Evolutionary conservation across 2,797 vertebrate species (phyloP).

Genomic region (Xenopus petersii): DNA sequence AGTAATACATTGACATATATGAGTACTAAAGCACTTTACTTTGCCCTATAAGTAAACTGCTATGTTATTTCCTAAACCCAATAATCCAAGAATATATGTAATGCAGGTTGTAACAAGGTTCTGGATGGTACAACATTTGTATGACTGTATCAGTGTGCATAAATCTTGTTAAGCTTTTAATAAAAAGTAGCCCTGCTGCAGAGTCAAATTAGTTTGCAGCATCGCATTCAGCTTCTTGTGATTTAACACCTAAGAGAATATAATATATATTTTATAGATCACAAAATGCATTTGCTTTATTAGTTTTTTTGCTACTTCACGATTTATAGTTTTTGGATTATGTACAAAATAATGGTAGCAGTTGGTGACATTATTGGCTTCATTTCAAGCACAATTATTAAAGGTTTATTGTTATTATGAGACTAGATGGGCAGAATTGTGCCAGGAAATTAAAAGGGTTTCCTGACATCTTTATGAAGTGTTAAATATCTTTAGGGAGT

Average conservation of each 20-base stretch:
- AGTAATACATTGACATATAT: too few species aligned
- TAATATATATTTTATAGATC: neutral
- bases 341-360: conserved; percentile 17
- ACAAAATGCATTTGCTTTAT: neutral
- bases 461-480: conserved; percentile 47
- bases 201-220: too few species aligned
- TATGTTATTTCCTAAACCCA: too few species aligned
- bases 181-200: too few species aligned
- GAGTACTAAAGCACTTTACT: too few species aligned
- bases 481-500: conserved; percentile 36
- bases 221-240: too few species aligned
- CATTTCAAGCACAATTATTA: conserved; percentile 26
- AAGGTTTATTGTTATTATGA: conserved; percentile 39
- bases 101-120: too few species aligned
- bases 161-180: too few species aligned
- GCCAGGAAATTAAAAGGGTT: conserved; percentile 43
- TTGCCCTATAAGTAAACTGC: too few species aligned
- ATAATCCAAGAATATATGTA: too few species aligned
- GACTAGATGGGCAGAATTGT: conserved; percentile 32
- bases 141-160: too few species aligned
- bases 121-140: too few species aligned
- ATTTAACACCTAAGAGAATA: neutral
- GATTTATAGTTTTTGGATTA: conserved; percentile 10
- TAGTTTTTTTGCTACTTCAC: neutral
- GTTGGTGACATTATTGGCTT: conserved; percentile 37